These are phyloP conservation scores for Magallana angulata DNA, from an alignment of 1,140 invertebrate species.

Conservation along the genomic window DNA sequence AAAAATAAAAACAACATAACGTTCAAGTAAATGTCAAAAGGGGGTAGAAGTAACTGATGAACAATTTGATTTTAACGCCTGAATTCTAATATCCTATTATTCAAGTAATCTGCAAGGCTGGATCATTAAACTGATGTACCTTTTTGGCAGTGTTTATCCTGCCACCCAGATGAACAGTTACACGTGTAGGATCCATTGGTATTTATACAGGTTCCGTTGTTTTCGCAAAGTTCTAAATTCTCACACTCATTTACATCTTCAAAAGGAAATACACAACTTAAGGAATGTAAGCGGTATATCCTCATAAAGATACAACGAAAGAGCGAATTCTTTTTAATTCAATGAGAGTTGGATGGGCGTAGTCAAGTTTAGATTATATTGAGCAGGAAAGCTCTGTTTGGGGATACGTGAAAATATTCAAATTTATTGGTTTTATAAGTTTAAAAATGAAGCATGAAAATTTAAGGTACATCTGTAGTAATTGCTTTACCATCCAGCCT, in stretches of 20 bases:
- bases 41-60: no score
- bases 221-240: background rate
- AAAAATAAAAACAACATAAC: background rate
- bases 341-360: background rate
- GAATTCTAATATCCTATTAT: no score
- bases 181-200: constrained; percentile 4
- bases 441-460: no score
- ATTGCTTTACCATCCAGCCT: no score
- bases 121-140: background rate
- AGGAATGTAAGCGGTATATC: background rate
- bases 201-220: constrained; percentile 21
- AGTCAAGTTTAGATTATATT: constrained; percentile 53
- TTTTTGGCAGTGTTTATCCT: constrained; percentile 19
- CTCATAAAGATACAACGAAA: background rate
- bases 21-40: no score
- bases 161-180: background rate
- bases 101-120: no score
- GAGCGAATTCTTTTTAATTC: no score
- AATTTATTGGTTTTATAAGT: no score
- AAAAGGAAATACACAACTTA: background rate
- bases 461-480: no score
- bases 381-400: no score
- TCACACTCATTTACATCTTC: constrained; percentile 9
- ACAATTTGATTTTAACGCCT: no score
- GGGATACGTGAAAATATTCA: no score